phyloP scores from a whole-genome alignment of 2,797 vertebrate species.

The Holocentrus rufus region DNA sequence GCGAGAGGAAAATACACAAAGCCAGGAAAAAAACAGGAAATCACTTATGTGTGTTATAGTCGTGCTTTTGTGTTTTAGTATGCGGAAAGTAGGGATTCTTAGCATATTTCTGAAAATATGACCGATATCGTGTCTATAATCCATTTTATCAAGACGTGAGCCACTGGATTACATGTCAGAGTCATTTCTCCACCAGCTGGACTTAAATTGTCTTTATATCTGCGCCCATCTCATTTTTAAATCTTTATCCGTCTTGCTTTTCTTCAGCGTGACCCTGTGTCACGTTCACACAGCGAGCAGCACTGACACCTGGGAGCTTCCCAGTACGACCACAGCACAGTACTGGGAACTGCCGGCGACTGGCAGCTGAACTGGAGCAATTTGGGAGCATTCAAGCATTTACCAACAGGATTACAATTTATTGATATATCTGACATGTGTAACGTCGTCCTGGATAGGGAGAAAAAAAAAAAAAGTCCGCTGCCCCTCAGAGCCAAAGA shows the following conservation, averaged over 20 bases:
- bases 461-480: background rate
- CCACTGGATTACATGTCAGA: too few species aligned
- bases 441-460: background rate
- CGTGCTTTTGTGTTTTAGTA: background rate
- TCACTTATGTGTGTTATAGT: conserved; percentile 7
- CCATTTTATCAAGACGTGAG: background rate
- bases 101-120: too few species aligned
- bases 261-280: background rate
- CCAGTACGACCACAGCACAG: conserved; percentile 6
- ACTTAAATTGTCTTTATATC: too few species aligned
- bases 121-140: too few species aligned
- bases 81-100: too few species aligned
- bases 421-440: conserved; percentile 36
- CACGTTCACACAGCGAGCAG: background rate
- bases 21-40: too few species aligned
- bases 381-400: conserved; percentile 48
- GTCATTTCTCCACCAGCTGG: too few species aligned
- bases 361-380: conserved; percentile 28
- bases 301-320: conserved; percentile 42
- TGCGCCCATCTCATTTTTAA: conserved; percentile 15
- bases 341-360: background rate
- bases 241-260: conserved; percentile 26
- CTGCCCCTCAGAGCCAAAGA: background rate
- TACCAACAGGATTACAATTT: conserved; percentile 8
- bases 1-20: too few species aligned